Base-by-base conservation (phyloP, 2,797 vertebrate genomes). In the Sarcophilus harrisii region DNA sequence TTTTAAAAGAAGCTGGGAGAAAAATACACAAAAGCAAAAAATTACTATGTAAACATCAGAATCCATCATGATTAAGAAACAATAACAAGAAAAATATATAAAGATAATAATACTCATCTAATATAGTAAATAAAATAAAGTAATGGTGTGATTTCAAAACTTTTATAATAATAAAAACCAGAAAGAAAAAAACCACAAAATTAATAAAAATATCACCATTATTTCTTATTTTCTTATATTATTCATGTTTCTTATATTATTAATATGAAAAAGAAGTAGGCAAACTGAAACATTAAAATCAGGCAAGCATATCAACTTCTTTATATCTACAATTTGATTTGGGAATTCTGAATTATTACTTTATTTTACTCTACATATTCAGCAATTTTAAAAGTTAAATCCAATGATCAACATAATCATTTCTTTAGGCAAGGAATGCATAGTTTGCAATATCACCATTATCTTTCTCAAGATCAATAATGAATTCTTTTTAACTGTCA, bases 271-370 rank as follows among this genome's bases (percentile, higher is more conserved):
- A 0, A 0, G 54, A 59, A 90, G 54, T 92, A 62, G 4, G 5
- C 8, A 81, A 9, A 16, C 16, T 81, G 27, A 45, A 49, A 3
- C 95, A 27, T 91, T 66, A 97, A 29, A 96, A 97, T 66, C 5
- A 98, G 95, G 91, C 97, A 98, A 96, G 93, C 14, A 96, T 97
- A 93, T 57, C 92, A 92, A 97, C 95, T 98, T 96, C 93, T 97
- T 95, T 24, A 60, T 58, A 93, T 4, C 59, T 93, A 94, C 3
- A 92, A 91, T 94, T 95, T 94, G 18, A 60, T 95, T 96, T 58
- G 45, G n/a, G 96, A 97, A 93, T 21, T 94, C 45, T 91, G 27
- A 93, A 30, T n/a, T 91, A 16, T 1, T 54, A 0, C 14, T 94
- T 32, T 58, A 96, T 94, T 81, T 96, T 13, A 96, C 58, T 96